These are phyloP conservation scores for Spodoptera littoralis DNA, from an alignment of 2,888 invertebrate genomes.

Conservation along the genomic window DNA sequence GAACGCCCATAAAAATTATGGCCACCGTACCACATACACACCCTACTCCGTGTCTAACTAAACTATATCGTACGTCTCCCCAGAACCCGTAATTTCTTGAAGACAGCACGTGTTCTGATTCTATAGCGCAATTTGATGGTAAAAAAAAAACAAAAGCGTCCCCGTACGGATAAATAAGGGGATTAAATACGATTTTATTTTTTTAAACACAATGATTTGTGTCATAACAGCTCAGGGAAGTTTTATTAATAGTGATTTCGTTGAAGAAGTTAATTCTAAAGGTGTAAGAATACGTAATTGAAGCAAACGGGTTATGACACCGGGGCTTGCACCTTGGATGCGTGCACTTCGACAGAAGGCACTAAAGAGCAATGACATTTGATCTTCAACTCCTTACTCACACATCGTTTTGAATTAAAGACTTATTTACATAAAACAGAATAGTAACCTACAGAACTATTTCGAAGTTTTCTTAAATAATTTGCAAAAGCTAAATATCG, in stretches of 20 bases:
- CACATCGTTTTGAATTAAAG: no score
- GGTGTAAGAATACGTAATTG: conserved; percentile 12
- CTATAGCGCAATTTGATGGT: conserved; percentile 74
- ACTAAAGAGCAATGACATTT: no score
- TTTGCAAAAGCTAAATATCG: no score
- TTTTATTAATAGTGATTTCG: conserved; percentile 37
- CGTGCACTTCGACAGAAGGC: not conserved
- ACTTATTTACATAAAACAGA: no score
- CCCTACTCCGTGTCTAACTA: conserved; percentile 72
- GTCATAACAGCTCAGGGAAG: conserved; percentile 51
- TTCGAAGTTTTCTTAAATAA: no score
- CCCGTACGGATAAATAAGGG: conserved; percentile 54
- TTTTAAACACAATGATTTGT: conserved; percentile 52
- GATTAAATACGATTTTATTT: conserved; percentile 55
- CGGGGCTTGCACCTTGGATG: not conserved
- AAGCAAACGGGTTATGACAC: conserved; percentile 24
- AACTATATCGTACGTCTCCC: conserved; percentile 68
- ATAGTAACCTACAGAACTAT: no score
- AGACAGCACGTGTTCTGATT: conserved; percentile 82
- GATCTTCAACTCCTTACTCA: no score
- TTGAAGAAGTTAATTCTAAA: conserved; percentile 42
- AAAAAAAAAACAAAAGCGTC: conserved; percentile 75
- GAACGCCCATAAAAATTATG: conserved; percentile 21
- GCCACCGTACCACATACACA: conserved; percentile 65
- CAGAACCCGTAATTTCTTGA: conserved; percentile 74